Percentiles rank a stretch among this genome's conserved stretches.
These are phyloP conservation scores for Spizaetus ornatus DNA, from an alignment of 2,113 vertebrate species.

Conservation along the genomic window DNA sequence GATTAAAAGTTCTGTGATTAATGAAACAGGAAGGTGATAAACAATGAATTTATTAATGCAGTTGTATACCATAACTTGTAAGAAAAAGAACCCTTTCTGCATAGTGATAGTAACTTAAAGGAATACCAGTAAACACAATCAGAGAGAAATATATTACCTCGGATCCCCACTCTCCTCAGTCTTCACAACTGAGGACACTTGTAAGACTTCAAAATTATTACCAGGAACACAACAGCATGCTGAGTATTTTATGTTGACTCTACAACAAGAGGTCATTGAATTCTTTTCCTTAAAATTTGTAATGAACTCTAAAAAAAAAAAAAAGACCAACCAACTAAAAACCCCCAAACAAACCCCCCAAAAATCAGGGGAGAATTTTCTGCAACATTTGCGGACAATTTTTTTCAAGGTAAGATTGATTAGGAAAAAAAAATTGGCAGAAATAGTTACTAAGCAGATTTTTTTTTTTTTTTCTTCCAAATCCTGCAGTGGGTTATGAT, in stretches of 20 bases:
- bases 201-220: background rate
- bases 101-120: background rate
- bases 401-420: background rate
- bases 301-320: background rate
- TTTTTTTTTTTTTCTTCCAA: fast-evolving
- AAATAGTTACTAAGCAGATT: background rate
- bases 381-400: background rate
- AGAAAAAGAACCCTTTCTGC: background rate
- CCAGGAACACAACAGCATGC: background rate
- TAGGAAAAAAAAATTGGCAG: background rate
- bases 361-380: background rate
- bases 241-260: background rate
- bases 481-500: background rate
- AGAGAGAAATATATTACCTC: background rate
- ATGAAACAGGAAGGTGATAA: background rate
- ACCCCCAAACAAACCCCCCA: fast-evolving
- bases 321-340: too few species aligned
- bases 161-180: background rate
- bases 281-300: background rate
- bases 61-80: background rate
- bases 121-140: background rate
- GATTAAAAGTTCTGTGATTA: background rate
- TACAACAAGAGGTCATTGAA: background rate
- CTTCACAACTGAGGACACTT: background rate
- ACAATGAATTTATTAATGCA: background rate